These are phyloP conservation scores for Epinephelus cyanopodus DNA, from an alignment of 2,113 vertebrate species.

Conservation along the genomic window DNA sequence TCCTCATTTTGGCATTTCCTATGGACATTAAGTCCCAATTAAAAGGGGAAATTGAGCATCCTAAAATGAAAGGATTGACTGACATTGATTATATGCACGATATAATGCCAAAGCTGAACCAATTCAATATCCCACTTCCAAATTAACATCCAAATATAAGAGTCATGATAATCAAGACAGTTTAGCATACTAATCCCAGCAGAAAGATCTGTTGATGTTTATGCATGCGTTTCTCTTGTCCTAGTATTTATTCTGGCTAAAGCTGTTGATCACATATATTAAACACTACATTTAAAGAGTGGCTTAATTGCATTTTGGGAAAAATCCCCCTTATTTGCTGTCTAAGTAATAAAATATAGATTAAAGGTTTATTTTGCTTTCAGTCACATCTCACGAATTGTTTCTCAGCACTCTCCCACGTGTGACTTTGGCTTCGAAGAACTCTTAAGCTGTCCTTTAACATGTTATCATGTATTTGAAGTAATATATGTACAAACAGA, in stretches of 20 bases:
- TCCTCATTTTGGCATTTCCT: slow-evolving; percentile 75
- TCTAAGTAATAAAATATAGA: too few species aligned
- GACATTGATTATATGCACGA: slow-evolving; percentile 65
- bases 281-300: not conserved
- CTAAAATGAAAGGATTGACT: slow-evolving; percentile 69
- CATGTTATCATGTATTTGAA: not conserved
- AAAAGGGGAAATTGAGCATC: slow-evolving; percentile 75
- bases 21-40: slow-evolving; percentile 81
- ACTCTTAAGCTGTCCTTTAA: too few species aligned
- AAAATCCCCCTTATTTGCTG: too few species aligned
- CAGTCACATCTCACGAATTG: not conserved
- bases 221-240: not conserved
- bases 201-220: slow-evolving; percentile 7
- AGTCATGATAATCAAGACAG: slow-evolving; percentile 27
- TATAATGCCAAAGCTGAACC: slow-evolving; percentile 41
- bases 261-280: slow-evolving; percentile 5
- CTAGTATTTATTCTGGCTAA: not conserved
- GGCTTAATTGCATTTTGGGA: not conserved
- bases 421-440: not conserved
- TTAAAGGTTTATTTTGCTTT: not conserved
- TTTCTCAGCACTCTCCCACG: too few species aligned
- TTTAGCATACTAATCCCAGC: slow-evolving; percentile 29
- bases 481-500: not conserved
- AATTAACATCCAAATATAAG: slow-evolving; percentile 34
- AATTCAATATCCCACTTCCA: slow-evolving; percentile 18